Evolutionary conservation across 2,888 invertebrate genomes (phyloP).

Genomic region (Argyra leucocephala): DNA sequence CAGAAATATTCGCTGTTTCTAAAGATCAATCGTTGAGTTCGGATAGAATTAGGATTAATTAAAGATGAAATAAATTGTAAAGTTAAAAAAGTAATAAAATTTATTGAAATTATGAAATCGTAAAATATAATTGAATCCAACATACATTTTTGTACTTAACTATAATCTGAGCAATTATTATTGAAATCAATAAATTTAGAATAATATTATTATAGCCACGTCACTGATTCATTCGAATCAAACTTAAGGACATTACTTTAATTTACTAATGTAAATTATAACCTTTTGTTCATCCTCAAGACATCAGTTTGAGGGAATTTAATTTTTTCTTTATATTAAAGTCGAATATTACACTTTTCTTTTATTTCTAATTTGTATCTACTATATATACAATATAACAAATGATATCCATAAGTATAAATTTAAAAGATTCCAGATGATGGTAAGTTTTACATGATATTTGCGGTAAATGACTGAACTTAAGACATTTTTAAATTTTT

Average conservation of each 20-base stretch:
- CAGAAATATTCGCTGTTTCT: too few relatives aligned
- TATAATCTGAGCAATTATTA: too few relatives aligned
- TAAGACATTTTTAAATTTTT: not conserved
- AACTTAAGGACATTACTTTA: not conserved
- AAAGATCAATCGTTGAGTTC: too few relatives aligned
- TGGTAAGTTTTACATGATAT: not conserved
- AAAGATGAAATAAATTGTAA: too few relatives aligned
- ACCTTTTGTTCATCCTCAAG: conserved; percentile 1
- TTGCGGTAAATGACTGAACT: conserved; percentile 3
- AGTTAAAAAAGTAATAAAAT: too few relatives aligned
- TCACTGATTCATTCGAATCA: not conserved
- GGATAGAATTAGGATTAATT: too few relatives aligned
- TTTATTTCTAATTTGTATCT: not conserved
- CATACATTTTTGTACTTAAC: too few relatives aligned
- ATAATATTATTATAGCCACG: too few relatives aligned
- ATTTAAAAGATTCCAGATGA: not conserved
- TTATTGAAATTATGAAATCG: too few relatives aligned
- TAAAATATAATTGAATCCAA: too few relatives aligned
- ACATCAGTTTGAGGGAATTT: not conserved
- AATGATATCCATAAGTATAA: not conserved
- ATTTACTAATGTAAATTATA: not conserved
- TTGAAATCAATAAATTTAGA: too few relatives aligned
- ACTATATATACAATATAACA: not conserved
- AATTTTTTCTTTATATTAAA: too few relatives aligned
- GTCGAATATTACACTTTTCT: not conserved